Percentiles rank a stretch among this genome's conserved stretches.
Evolutionary conservation across 2,797 vertebrate genomes (phyloP).

Genomic region (Hippoglossus hippoglossus): DNA sequence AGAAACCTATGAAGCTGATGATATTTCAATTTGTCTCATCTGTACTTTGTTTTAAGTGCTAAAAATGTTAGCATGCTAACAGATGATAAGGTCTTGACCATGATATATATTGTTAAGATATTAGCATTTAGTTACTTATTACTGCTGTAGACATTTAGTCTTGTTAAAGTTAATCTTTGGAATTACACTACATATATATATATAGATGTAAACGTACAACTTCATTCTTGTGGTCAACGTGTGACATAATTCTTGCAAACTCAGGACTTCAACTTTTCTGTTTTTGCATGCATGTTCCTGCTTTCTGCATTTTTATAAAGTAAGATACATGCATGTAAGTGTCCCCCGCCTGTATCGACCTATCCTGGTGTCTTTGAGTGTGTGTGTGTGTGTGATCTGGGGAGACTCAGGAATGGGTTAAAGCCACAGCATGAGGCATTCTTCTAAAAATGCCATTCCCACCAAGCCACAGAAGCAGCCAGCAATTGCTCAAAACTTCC

Average conservation of each 20-base stretch:
- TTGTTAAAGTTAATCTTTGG: conserved; percentile 17
- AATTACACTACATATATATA: no score
- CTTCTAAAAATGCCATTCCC: conserved; percentile 87
- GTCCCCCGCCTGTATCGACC: conserved; percentile 36
- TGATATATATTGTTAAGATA: no score
- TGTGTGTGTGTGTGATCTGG: conserved; percentile 42
- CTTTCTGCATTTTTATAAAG: conserved; percentile 13
- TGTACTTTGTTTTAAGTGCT: no score
- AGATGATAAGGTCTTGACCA: no score
- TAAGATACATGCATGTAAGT: conserved; percentile 35
- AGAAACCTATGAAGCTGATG: neutral
- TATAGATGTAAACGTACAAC: no score
- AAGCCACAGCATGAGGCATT: conserved; percentile 84
- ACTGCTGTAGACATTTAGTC: neutral
- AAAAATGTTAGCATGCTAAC: no score
- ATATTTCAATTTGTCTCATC: neutral
- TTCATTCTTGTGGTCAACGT: conserved; percentile 1
- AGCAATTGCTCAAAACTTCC: conserved; percentile 89
- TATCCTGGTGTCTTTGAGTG: conserved; percentile 46
- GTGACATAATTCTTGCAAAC: conserved; percentile 35
- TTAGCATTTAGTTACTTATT: no score
- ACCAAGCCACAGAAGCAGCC: conserved; percentile 85
- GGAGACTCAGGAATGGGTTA: conserved; percentile 81
- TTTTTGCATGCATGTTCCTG: conserved; percentile 30
- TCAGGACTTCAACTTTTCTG: conserved; percentile 9